A percentile compares a stretch with the other conserved stretches of the same genome.
phyloP scores from a whole-genome alignment of 1,140 invertebrate species.

The Solen grandis region DNA sequence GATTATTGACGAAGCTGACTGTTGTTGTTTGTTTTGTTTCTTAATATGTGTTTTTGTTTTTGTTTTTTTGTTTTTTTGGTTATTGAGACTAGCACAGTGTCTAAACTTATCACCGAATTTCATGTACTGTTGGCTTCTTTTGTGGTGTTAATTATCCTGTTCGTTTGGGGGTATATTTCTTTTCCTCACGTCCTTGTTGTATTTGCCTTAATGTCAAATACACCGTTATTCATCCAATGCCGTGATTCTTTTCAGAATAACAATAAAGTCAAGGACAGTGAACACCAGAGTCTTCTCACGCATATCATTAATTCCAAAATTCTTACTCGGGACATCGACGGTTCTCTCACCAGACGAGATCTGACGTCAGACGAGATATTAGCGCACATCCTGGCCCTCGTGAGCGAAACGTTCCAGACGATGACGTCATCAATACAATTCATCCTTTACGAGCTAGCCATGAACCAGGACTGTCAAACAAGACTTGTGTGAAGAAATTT shows the following conservation, averaged over 20 bases:
- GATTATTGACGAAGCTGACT: too few species aligned
- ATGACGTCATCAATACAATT: constrained; percentile 61
- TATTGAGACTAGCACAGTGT: too few species aligned
- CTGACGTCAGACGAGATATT: constrained; percentile 67
- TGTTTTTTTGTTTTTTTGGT: too few species aligned
- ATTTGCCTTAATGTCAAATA: too few species aligned
- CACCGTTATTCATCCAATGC: too few species aligned
- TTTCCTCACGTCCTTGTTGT: too few species aligned
- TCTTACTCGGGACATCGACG: constrained; percentile 42
- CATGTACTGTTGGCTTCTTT: too few species aligned
- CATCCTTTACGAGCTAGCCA: constrained; percentile 64
- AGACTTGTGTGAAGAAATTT: constrained; percentile 56
- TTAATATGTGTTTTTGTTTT: too few species aligned
- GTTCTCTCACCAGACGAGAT: constrained; percentile 46
- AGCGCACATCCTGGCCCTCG: constrained; percentile 61
- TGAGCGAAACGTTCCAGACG: constrained; percentile 65
- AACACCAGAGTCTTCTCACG: constrained; percentile 8
- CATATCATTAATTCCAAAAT: constrained; percentile 22
- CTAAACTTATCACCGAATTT: too few species aligned
- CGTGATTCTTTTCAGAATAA: constrained; percentile 54
- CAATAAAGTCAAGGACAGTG: constrained; percentile 11
- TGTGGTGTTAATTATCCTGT: too few species aligned
- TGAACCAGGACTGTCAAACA: constrained; percentile 62
- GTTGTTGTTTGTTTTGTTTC: too few species aligned
- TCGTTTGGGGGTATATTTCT: too few species aligned